Conservation (phyloP, 1,140 invertebrate species). For the Zeugodacus cucurbitae region DNA sequence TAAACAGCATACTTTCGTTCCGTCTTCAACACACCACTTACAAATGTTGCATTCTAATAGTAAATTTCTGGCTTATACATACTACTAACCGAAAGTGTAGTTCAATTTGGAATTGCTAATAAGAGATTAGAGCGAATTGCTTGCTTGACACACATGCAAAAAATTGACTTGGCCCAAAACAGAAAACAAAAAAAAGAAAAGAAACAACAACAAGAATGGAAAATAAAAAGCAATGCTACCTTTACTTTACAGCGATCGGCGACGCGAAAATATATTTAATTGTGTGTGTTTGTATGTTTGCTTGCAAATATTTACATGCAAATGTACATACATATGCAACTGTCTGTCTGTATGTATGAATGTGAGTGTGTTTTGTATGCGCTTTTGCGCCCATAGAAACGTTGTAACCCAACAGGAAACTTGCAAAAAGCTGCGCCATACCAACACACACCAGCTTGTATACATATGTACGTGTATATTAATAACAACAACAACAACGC, state of each 20-base stretch:
- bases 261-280: background rate
- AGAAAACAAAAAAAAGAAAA: background rate
- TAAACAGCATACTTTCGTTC: constrained; percentile 44
- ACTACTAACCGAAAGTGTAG: constrained; percentile 11
- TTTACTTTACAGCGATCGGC: background rate
- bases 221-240: constrained; percentile 19
- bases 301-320: background rate
- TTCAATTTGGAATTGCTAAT: constrained; percentile 36
- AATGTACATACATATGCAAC: background rate
- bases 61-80: background rate
- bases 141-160: constrained; percentile 10
- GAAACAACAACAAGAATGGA: background rate
- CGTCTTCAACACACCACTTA: constrained; percentile 36
- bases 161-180: constrained; percentile 26
- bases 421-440: background rate
- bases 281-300: background rate
- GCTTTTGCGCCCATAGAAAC: background rate
- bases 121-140: background rate
- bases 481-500: background rate
- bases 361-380: too few species aligned
- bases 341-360: background rate
- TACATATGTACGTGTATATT: background rate
- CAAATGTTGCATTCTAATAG: constrained; percentile 30
- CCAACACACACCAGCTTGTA: background rate
- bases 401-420: background rate